phyloP scores from a whole-genome alignment of 2,113 vertebrate species.

The Riparia riparia region DNA sequence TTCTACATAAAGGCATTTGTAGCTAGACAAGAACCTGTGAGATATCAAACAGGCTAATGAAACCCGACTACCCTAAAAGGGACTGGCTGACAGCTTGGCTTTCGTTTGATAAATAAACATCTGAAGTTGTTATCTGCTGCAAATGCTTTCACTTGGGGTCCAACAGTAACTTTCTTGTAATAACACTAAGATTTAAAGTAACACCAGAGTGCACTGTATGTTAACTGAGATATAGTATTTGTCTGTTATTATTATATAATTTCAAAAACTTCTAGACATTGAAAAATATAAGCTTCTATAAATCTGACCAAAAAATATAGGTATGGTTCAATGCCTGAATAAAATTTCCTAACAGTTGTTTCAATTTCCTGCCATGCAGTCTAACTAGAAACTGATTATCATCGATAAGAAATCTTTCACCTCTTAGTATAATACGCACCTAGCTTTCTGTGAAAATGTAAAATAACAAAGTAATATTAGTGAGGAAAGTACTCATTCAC shows the following conservation, averaged over 20 bases:
- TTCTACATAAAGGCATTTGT: background rate
- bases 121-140: background rate
- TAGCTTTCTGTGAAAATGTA: background rate
- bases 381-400: constrained; percentile 9
- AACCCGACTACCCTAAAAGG: background rate
- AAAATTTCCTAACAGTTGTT: background rate
- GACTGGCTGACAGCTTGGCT: background rate
- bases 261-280: constrained; percentile 22
- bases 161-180: background rate
- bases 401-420: background rate
- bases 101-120: constrained; percentile 23
- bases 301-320: constrained; percentile 15
- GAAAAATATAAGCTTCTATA: constrained; percentile 16
- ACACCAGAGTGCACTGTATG: background rate
- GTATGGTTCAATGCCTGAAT: constrained; percentile 37
- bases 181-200: constrained; percentile 13
- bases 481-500: background rate
- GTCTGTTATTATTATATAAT: background rate
- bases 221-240: background rate
- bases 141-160: constrained; percentile 1
- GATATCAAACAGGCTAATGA: constrained; percentile 15
- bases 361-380: background rate
- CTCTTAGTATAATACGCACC: background rate
- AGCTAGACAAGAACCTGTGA: background rate
- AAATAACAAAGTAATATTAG: background rate